These are phyloP conservation scores for Drosophila niveifrons DNA, from an alignment of 2,888 invertebrate genomes.

Conservation along the genomic window DNA sequence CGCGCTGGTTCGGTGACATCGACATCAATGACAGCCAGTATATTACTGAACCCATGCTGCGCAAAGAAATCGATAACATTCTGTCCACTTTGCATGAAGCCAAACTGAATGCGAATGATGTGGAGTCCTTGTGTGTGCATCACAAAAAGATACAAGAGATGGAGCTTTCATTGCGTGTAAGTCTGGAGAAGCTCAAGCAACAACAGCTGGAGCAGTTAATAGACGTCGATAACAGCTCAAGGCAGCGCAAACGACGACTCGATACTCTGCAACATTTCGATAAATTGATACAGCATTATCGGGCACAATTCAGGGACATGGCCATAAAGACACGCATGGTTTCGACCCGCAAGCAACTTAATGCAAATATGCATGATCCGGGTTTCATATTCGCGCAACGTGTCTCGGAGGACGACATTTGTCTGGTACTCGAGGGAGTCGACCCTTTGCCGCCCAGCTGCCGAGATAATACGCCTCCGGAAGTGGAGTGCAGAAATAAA, in stretches of 20 bases:
- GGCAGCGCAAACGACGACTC: conserved; percentile 10
- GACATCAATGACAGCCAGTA: background rate
- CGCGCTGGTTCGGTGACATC: conserved; percentile 67
- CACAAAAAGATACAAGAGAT: conserved; percentile 54
- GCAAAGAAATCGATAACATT: conserved; percentile 45
- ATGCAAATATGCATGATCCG: conserved; percentile 4
- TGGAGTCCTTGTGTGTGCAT: conserved; percentile 46
- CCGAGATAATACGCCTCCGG: background rate
- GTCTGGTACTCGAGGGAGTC: background rate
- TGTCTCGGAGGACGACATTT: background rate
- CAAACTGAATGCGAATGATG: conserved; percentile 6
- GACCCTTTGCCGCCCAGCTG: background rate
- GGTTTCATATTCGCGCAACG: conserved; percentile 19
- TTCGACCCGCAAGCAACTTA: conserved; percentile 43
- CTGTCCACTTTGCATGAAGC: conserved; percentile 29
- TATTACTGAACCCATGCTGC: conserved; percentile 34
- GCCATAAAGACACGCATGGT: conserved; percentile 38
- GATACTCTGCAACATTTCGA: conserved; percentile 50
- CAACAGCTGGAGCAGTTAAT: conserved; percentile 41
- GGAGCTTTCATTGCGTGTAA: conserved; percentile 44
- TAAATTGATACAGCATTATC: conserved; percentile 42
- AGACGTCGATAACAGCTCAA: background rate
- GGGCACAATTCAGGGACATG: conserved; percentile 48
- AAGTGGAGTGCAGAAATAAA: background rate
- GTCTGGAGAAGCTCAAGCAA: conserved; percentile 43